Conservation (phyloP, 2,888 invertebrate species). For the Rhyacophila evoluta region DNA sequence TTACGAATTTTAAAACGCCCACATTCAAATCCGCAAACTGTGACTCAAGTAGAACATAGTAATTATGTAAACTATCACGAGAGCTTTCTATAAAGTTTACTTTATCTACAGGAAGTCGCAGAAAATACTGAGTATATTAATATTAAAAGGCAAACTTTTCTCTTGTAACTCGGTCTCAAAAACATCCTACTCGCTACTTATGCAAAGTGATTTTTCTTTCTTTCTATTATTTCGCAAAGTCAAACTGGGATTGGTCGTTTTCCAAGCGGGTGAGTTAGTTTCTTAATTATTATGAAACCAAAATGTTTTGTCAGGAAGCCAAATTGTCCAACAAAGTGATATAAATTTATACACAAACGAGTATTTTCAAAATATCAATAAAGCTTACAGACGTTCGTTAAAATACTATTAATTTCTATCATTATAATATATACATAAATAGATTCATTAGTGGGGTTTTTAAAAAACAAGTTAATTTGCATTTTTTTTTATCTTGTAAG, state of each 20-base stretch:
- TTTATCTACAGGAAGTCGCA: too few species aligned
- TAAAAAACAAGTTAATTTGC: not conserved
- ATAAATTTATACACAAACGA: not conserved
- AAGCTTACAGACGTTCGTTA: not conserved
- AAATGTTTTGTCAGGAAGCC: not conserved
- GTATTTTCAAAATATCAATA: not conserved
- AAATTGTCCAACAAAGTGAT: conserved; percentile 14
- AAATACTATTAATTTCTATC: not conserved
- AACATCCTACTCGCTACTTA: too few species aligned
- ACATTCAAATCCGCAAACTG: too few species aligned
- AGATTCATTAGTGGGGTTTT: not conserved
- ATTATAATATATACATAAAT: not conserved
- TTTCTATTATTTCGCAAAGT: not conserved
- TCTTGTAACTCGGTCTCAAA: too few species aligned
- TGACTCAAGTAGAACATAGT: too few species aligned
- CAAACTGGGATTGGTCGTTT: not conserved
- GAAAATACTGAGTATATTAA: too few species aligned
- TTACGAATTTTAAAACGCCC: too few species aligned
- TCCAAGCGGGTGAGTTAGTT: not conserved
- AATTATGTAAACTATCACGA: too few species aligned
- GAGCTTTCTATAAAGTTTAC: too few species aligned
- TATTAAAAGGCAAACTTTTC: too few species aligned
- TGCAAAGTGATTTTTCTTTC: too few species aligned
- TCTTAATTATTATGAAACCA: conserved; percentile 9
- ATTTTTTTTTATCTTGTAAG: too few species aligned